Conservation (phyloP, 2,113 vertebrate genomes). For the Phoxinus phoxinus region DNA sequence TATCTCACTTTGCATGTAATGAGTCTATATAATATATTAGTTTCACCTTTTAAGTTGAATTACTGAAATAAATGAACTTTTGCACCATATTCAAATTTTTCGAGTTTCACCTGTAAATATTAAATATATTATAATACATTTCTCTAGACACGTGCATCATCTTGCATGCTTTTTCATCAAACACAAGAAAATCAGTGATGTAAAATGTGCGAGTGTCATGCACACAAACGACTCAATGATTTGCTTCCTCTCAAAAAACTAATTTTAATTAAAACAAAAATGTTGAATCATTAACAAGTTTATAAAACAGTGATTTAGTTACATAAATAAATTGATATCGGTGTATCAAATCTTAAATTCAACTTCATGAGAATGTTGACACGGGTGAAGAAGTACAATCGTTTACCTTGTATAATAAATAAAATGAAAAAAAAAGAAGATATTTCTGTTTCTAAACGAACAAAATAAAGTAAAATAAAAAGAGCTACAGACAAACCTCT, state of each 20-base stretch:
- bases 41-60: too few species aligned
- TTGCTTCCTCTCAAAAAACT: slow-evolving; percentile 89
- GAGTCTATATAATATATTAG: too few species aligned
- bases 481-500: slow-evolving; percentile 93
- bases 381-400: slow-evolving; percentile 96
- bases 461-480: slow-evolving; percentile 66
- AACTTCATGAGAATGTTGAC: slow-evolving; percentile 98
- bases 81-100: too few species aligned
- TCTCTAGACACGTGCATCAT: too few species aligned
- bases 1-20: too few species aligned
- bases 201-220: background rate
- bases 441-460: slow-evolving; percentile 89
- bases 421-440: slow-evolving; percentile 83
- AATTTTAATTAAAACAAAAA: slow-evolving; percentile 98
- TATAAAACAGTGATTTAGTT: slow-evolving; percentile 99
- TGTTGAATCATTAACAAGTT: slow-evolving; percentile 99
- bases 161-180: too few species aligned
- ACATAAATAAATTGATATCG: slow-evolving; percentile 99
- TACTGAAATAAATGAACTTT: too few species aligned
- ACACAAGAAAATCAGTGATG: background rate
- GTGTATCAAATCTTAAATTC: slow-evolving; percentile 99
- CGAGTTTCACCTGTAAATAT: too few species aligned
- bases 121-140: too few species aligned
- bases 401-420: slow-evolving; percentile 96
- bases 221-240: slow-evolving; percentile 16